Evolutionary conservation across 2,113 vertebrate genomes (phyloP), one percentile per base, ranked within the genome.

Genomic region (Oncorhynchus masou): DNA sequence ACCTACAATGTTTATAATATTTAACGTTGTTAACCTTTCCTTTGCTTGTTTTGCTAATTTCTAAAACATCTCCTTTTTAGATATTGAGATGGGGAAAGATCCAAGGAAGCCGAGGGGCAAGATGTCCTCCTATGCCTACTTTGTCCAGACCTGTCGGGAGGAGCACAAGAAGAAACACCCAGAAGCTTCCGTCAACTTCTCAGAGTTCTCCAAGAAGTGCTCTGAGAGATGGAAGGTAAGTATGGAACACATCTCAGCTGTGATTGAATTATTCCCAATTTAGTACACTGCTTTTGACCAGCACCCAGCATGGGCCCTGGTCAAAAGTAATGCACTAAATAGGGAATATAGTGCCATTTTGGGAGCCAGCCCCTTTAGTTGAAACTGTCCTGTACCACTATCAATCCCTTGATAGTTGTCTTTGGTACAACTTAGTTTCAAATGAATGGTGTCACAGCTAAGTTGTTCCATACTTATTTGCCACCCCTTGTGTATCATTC

Each of bases 141-240:
- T 98, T 92, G 97, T 99, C 90, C 96, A 98, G 92, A 98, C 96
- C 74, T 98, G 96, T 81, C 92, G 97, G 85, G 97, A 98, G 93
- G 97, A 99, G 89, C 97, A 99, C 87, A 98, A 98, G 96, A 99
- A 99, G 93, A 99, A 98, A 86, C 96, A 99, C 83, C 97, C 96
- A 0, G 97, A 98, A 76, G 96, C 96, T 11, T 95, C 95, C 3
- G 96, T 98, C 81, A 98, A 96, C 92, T 98, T 99, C 76, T 93
- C 97, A 15, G 96, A 97, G 90, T 98, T 98, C 89, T 98, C 97
- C 89, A 97, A 98, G 95, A 98, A 97, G 89, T 97, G 96, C 84
- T 98, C 96, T 70, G 96, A 99, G 92, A 92, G 96, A 86, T 99
- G 96, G 96, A 99, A 96, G 97, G 97, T 99, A 93, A 13, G 39